These are phyloP conservation scores for Anarrhichthys ocellatus DNA, from an alignment of 2,113 vertebrate species.

Conservation along the genomic window DNA sequence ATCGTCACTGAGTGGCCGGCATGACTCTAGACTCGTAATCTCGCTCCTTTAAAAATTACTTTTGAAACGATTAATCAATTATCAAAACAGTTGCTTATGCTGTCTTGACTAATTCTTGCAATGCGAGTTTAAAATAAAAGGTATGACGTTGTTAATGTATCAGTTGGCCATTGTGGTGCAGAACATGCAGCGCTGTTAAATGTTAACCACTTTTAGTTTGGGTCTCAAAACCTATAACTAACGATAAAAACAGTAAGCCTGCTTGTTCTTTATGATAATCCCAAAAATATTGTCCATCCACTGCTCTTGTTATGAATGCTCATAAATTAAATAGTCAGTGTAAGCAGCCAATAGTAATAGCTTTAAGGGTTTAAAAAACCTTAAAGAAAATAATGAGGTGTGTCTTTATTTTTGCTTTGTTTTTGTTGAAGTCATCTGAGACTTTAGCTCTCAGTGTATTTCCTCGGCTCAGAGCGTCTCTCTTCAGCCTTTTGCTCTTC, in stretches of 20 bases:
- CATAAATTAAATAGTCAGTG: not conserved
- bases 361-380: not conserved
- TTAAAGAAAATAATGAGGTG: slow-evolving; percentile 28
- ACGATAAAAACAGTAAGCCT: not conserved
- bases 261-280: not conserved
- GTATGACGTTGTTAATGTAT: not conserved
- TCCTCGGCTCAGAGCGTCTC: slow-evolving; percentile 34
- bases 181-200: not conserved
- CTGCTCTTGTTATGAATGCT: not conserved
- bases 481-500: slow-evolving; percentile 52
- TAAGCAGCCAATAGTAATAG: no score
- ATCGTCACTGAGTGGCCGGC: not conserved
- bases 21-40: not conserved
- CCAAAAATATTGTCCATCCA: no score
- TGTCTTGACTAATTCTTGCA: not conserved
- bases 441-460: slow-evolving; percentile 25
- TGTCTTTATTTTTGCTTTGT: slow-evolving; percentile 14
- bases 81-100: not conserved
- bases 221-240: not conserved
- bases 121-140: not conserved
- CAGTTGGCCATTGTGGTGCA: not conserved
- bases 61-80: not conserved
- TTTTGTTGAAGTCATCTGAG: slow-evolving; percentile 44
- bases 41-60: not conserved
- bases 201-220: not conserved